These are phyloP conservation scores for Scolopax bukidnonensis DNA, from an alignment of 2,797 vertebrate species.

Conservation along the genomic window DNA sequence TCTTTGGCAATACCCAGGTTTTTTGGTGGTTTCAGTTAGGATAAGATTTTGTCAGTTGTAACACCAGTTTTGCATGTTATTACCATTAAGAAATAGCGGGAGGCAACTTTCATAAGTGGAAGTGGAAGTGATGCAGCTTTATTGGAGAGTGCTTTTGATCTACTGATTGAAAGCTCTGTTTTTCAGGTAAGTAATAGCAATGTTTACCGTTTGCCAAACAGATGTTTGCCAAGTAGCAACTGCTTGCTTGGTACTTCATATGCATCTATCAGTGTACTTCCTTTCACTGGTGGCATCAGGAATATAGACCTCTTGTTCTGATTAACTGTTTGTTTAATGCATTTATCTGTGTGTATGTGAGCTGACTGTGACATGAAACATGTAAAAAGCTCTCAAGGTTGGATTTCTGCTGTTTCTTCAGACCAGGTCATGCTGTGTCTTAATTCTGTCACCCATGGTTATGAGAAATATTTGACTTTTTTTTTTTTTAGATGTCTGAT, in stretches of 20 bases:
- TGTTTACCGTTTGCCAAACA: background rate
- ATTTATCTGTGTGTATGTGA: background rate
- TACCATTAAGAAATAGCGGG: background rate
- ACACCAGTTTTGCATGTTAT: background rate
- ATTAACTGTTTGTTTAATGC: background rate
- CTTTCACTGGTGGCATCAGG: background rate
- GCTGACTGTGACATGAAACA: background rate
- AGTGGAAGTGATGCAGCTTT: background rate
- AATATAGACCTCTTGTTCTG: background rate
- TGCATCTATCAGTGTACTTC: background rate
- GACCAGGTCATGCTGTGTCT: background rate
- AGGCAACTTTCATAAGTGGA: background rate
- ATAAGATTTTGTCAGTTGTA: background rate
- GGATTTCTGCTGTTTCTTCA: background rate
- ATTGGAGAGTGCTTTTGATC: background rate
- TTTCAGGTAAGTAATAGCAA: background rate
- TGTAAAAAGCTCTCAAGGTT: background rate
- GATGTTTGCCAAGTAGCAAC: background rate
- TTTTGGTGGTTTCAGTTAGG: background rate
- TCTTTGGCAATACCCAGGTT: background rate
- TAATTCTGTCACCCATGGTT: background rate
- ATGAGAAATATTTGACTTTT: background rate
- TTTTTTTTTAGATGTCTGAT: background rate
- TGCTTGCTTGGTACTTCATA: accelerated
- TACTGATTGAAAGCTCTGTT: background rate